A percentile compares a stretch with the other conserved stretches of the same genome.
Evolutionary conservation across 2,113 vertebrate species (phyloP).

Genomic region (Cinclus cinclus): DNA sequence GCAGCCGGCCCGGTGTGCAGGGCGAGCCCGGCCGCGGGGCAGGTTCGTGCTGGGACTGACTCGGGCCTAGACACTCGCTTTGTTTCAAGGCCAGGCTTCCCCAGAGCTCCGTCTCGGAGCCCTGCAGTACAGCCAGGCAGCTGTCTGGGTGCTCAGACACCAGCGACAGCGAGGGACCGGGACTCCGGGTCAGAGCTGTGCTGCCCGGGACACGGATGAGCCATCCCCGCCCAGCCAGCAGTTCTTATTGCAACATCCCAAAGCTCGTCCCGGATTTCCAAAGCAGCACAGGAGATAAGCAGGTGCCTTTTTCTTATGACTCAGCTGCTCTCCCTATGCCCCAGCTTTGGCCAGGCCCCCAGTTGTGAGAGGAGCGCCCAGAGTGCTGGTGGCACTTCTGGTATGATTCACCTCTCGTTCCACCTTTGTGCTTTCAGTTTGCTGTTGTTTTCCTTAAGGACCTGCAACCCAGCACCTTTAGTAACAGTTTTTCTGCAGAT

Average conservation of each 20-base stretch:
- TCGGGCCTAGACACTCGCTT: fast-evolving
- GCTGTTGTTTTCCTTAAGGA: background rate
- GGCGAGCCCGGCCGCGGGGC: fast-evolving
- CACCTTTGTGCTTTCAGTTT: background rate
- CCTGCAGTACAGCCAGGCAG: background rate
- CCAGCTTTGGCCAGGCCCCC: background rate
- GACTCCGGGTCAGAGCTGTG: background rate
- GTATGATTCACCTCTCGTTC: background rate
- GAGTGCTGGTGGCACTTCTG: background rate
- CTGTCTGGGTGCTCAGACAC: background rate
- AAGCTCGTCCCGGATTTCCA: background rate
- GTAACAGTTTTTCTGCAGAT: background rate
- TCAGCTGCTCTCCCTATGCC: background rate
- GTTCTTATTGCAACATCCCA: background rate
- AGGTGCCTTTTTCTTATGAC: background rate
- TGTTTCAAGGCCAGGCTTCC: background rate
- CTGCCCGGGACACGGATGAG: background rate
- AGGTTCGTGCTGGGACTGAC: fast-evolving
- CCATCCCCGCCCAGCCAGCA: background rate
- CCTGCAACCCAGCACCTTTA: background rate
- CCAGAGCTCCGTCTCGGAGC: fast-evolving
- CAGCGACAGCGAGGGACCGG: fast-evolving
- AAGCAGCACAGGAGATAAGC: background rate
- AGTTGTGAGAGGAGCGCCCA: background rate
- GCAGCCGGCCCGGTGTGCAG: background rate